These are phyloP conservation scores for Pelobates cultripes DNA, from an alignment of 2,797 vertebrate genomes.

Conservation along the genomic window DNA sequence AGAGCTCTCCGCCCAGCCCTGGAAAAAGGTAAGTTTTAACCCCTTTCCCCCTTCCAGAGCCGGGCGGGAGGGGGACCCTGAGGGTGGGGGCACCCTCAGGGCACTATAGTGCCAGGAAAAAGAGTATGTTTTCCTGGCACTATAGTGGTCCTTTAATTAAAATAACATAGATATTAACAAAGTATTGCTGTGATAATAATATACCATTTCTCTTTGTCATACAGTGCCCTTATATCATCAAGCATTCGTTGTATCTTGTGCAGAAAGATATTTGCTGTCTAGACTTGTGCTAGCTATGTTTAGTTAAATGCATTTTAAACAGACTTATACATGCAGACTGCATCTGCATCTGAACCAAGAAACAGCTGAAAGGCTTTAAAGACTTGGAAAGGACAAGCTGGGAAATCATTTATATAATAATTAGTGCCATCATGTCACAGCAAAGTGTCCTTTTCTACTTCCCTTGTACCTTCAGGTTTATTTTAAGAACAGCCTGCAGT, in stretches of 20 bases:
- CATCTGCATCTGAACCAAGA: constrained; percentile 4
- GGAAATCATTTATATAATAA: constrained; percentile 25
- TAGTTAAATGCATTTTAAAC: constrained; percentile 12
- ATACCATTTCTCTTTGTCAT: not conserved
- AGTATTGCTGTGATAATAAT: not conserved
- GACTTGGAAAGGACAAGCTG: constrained; percentile 1
- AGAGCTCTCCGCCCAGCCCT: too few species aligned
- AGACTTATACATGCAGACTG: constrained; percentile 9
- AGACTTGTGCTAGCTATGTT: not conserved
- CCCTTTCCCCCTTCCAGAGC: too few species aligned
- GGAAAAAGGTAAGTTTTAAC: too few species aligned
- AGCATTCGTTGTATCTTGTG: not conserved
- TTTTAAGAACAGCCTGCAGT: constrained; percentile 19
- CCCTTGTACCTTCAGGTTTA: constrained; percentile 7
- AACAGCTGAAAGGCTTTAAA: constrained; percentile 25
- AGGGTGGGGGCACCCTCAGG: too few species aligned
- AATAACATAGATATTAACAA: not conserved
- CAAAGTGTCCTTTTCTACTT: constrained; percentile 9
- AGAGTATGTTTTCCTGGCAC: too few species aligned
- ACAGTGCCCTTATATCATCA: not conserved
- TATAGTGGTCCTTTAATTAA: too few species aligned
- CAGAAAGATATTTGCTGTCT: not conserved
- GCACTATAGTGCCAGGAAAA: too few species aligned
- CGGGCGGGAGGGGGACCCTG: too few species aligned
- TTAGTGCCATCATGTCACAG: constrained; percentile 13